Conservation (phyloP, 1,140 invertebrate species). For the Tigriopus japonicus region DNA sequence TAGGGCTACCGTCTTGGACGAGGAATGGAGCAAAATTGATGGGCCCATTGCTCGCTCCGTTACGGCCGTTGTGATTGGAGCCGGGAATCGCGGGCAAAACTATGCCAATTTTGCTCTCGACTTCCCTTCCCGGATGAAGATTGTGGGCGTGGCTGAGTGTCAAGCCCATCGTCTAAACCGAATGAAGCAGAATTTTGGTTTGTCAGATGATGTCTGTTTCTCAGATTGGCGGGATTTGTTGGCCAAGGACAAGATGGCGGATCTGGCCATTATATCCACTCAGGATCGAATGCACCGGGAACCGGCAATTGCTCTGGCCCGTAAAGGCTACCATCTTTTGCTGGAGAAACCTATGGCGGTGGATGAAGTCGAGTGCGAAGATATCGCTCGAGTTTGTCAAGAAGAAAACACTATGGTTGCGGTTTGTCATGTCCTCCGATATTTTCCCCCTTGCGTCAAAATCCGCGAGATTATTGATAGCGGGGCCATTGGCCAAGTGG, state of each 20-base stretch:
- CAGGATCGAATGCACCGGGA: conserved; percentile 27
- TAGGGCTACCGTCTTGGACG: neutral
- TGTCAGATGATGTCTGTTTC: conserved; percentile 21
- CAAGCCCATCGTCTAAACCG: conserved; percentile 7
- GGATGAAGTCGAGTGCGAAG: conserved; percentile 26
- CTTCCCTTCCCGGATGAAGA: conserved; percentile 20
- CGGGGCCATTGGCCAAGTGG: conserved; percentile 27
- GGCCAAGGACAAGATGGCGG: conserved; percentile 25
- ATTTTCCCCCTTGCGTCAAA: conserved; percentile 20
- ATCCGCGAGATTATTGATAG: conserved; percentile 27
- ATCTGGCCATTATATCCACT: conserved; percentile 29
- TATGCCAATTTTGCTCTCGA: conserved; percentile 23
- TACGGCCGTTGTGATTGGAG: conserved; percentile 12
- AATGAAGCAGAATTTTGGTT: conserved; percentile 15
- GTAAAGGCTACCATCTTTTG: conserved; percentile 30
- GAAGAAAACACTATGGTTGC: conserved; percentile 25
- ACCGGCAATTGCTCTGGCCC: conserved; percentile 29
- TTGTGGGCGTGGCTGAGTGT: conserved; percentile 26
- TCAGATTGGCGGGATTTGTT: conserved; percentile 23
- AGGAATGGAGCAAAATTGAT: neutral
- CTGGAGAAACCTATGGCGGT: conserved; percentile 34
- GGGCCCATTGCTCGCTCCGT: neutral
- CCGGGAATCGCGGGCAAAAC: conserved; percentile 15
- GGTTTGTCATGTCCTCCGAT: conserved; percentile 31
- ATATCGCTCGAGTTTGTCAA: conserved; percentile 26